phyloP scores from a whole-genome alignment of 2,888 invertebrate species.

The Cecidostiba fungosa region DNA sequence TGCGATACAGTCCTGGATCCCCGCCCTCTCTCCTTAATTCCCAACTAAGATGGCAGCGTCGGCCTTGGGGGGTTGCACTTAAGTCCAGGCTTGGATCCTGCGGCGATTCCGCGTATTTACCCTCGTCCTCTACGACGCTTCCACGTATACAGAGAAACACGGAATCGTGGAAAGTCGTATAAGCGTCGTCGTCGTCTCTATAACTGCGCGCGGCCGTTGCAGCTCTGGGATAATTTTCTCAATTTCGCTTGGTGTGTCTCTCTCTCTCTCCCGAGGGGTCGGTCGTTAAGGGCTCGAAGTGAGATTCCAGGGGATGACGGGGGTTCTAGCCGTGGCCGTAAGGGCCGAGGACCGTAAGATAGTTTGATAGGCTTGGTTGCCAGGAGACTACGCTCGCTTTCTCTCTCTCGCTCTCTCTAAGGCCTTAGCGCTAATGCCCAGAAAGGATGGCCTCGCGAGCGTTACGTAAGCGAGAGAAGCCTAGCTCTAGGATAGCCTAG shows the following conservation, averaged over 20 bases:
- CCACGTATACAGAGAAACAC: background rate
- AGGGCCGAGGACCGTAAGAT: slow-evolving; percentile 74
- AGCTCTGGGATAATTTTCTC: slow-evolving; percentile 79
- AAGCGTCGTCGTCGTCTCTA: slow-evolving; percentile 75
- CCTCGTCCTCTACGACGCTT: background rate
- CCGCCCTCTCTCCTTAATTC: slow-evolving; percentile 78
- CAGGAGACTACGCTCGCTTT: slow-evolving; percentile 73
- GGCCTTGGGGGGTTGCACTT: slow-evolving; percentile 4
- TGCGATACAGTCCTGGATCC: slow-evolving; percentile 46
- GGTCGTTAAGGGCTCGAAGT: slow-evolving; percentile 79
- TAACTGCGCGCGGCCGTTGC: slow-evolving; percentile 67
- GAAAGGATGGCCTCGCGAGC: slow-evolving; percentile 70
- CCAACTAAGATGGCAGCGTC: slow-evolving; percentile 78
- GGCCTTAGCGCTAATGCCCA: slow-evolving; percentile 76
- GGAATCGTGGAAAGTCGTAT: slow-evolving; percentile 61
- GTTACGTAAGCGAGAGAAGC: slow-evolving; percentile 13
- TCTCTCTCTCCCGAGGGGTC: slow-evolving; percentile 77
- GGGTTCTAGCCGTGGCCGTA: slow-evolving; percentile 64
- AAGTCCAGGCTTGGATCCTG: slow-evolving; percentile 44
- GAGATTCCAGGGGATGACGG: slow-evolving; percentile 77
- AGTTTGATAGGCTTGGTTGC: slow-evolving; percentile 80
- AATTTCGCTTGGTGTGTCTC: slow-evolving; percentile 75
- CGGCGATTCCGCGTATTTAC: slow-evolving; percentile 28
- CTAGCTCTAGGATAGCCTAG: slow-evolving; percentile 1
- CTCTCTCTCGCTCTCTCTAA: slow-evolving; percentile 67